Conservation (phyloP, 2,888 invertebrate species). For the Zygaena filipendulae region DNA sequence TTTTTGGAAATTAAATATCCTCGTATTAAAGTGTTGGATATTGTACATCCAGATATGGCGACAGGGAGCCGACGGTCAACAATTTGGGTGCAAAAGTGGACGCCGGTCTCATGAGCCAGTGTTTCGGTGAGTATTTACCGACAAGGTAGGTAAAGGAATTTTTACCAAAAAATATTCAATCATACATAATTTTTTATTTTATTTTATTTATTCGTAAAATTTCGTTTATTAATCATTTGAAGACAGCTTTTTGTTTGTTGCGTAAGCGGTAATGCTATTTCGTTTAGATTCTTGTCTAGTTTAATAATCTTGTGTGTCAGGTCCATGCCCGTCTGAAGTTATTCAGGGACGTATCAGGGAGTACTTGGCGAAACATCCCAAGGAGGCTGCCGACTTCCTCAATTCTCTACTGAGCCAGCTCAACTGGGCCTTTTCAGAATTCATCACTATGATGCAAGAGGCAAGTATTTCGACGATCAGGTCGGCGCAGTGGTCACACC, state of each 20-base stretch:
- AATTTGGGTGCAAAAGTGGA: conserved; percentile 60
- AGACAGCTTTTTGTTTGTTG: too few species aligned
- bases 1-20: too few species aligned
- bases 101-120: conserved; percentile 60
- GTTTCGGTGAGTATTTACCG: conserved; percentile 38
- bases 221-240: too few species aligned
- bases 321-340: conserved; percentile 74
- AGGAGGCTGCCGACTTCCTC: conserved; percentile 74
- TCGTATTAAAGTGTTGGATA: too few species aligned
- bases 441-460: conserved; percentile 86
- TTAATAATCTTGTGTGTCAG: too few species aligned
- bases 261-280: neutral
- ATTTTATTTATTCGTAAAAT: neutral
- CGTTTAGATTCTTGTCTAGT: too few species aligned
- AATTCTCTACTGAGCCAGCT: conserved; percentile 84
- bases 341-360: conserved; percentile 74
- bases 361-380: conserved; percentile 70
- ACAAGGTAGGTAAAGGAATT: too few species aligned
- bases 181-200: too few species aligned
- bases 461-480: too few species aligned
- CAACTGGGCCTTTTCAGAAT: conserved; percentile 91
- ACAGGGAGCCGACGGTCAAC: conserved; percentile 56
- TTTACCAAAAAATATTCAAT: too few species aligned
- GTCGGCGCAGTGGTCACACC: too few species aligned
- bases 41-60: conserved; percentile 38